phyloP scores from a whole-genome alignment of 2,113 vertebrate species.

The Agelaius phoeniceus region DNA sequence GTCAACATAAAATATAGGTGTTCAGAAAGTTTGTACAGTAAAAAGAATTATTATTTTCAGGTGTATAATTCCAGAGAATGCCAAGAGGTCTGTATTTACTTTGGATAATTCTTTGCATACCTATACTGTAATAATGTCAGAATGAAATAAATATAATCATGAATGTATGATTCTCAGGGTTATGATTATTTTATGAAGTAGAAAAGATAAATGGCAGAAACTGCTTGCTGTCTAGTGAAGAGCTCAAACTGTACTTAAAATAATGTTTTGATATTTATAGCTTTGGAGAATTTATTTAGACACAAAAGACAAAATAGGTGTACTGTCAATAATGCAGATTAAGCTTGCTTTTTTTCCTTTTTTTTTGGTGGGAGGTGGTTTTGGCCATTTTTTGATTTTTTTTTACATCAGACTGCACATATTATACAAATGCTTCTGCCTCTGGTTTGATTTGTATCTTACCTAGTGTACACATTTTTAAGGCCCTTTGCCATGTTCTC shows the following conservation, averaged over 20 bases:
- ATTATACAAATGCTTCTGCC: neutral
- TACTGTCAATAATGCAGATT: neutral
- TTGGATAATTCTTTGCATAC: neutral
- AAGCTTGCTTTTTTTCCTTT: neutral
- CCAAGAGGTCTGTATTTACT: neutral
- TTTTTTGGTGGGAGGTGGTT: neutral
- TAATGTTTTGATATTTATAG: neutral
- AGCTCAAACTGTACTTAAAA: neutral
- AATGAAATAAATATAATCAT: neutral
- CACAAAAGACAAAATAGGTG: neutral
- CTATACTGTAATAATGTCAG: neutral
- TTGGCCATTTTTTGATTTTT: neutral
- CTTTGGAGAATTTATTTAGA: neutral
- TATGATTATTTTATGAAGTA: neutral
- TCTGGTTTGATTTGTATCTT: neutral
- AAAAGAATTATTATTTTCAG: neutral
- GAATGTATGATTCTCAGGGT: neutral
- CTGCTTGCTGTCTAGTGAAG: neutral
- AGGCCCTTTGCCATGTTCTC: neutral
- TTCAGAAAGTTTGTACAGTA: neutral
- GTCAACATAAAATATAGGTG: neutral
- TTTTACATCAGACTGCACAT: neutral
- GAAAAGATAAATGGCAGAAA: neutral
- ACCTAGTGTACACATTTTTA: neutral
- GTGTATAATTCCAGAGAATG: neutral